These are phyloP conservation scores for Bilobella aurantiaca DNA, from an alignment of 1,140 invertebrate genomes.

Conservation along the genomic window DNA sequence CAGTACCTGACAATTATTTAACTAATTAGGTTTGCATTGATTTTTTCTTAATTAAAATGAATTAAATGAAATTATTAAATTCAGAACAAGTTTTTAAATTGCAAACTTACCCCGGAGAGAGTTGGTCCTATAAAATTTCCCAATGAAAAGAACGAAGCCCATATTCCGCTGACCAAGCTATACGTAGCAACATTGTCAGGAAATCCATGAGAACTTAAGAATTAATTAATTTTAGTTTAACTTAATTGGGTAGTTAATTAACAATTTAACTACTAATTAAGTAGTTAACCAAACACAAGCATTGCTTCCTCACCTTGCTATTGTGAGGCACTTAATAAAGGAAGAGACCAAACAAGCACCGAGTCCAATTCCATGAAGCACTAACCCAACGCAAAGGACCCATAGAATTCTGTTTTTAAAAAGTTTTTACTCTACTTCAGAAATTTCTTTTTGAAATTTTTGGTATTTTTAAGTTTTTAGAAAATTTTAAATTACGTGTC, in stretches of 20 bases:
- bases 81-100: background rate
- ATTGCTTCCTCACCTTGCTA: no score
- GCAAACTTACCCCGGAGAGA: constrained; percentile 46
- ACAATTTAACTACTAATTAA: background rate
- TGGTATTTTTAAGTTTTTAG: no score
- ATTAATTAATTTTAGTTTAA: background rate
- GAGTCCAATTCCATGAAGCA: constrained; percentile 68
- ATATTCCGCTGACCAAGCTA: constrained; percentile 41
- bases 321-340: no score
- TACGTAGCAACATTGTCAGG: constrained; percentile 42
- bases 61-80: background rate
- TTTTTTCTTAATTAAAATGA: background rate
- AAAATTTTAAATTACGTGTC: background rate
- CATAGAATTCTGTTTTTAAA: constrained; percentile 48
- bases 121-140: constrained; percentile 41
- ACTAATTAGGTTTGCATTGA: no score
- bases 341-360: constrained; percentile 43
- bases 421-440: no score
- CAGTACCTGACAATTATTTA: no score
- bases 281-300: background rate
- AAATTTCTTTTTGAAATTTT: no score
- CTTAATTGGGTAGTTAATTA: background rate
- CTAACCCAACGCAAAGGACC: constrained; percentile 55
- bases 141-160: constrained; percentile 40
- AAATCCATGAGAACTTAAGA: constrained; percentile 37